phyloP scores from a whole-genome alignment of 92 coral and sea anemone genomes.

The Actinostola sp. region DNA sequence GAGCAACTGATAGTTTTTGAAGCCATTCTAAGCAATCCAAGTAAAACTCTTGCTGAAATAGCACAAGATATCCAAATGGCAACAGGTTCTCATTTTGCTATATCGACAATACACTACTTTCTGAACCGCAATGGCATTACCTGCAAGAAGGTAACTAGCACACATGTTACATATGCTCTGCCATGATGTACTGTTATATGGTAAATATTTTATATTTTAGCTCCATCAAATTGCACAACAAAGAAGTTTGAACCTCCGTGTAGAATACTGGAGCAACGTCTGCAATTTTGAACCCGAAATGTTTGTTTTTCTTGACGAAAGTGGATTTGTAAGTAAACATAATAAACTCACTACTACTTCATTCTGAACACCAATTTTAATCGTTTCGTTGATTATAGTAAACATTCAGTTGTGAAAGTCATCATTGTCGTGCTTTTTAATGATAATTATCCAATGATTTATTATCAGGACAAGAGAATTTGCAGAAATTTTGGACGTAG shows the following conservation, averaged over 20 bases:
- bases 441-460: too few relatives aligned
- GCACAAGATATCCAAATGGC: background rate
- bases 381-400: too few relatives aligned
- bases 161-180: too few relatives aligned
- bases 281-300: background rate
- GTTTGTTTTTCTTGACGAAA: too few relatives aligned
- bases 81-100: background rate
- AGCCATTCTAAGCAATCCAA: slow-evolving; percentile 20
- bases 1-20: slow-evolving; percentile 32
- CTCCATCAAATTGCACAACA: too few relatives aligned
- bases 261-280: background rate
- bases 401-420: too few relatives aligned
- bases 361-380: too few relatives aligned
- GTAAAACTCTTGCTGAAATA: slow-evolving; percentile 14
- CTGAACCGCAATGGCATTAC: slow-evolving; percentile 15
- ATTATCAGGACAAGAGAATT: background rate
- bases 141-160: slow-evolving; percentile 33
- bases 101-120: background rate
- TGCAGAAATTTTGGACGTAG: slow-evolving; percentile 11
- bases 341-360: too few relatives aligned
- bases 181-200: too few relatives aligned
- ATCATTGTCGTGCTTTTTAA: too few relatives aligned
- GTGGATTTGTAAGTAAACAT: too few relatives aligned
- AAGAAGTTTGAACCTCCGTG: slow-evolving; percentile 1
- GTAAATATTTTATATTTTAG: too few relatives aligned